Evolutionary conservation across 1,140 invertebrate genomes (phyloP), one percentile per base, ranked within the genome.

Genomic region (Cyclargus thomasi): DNA sequence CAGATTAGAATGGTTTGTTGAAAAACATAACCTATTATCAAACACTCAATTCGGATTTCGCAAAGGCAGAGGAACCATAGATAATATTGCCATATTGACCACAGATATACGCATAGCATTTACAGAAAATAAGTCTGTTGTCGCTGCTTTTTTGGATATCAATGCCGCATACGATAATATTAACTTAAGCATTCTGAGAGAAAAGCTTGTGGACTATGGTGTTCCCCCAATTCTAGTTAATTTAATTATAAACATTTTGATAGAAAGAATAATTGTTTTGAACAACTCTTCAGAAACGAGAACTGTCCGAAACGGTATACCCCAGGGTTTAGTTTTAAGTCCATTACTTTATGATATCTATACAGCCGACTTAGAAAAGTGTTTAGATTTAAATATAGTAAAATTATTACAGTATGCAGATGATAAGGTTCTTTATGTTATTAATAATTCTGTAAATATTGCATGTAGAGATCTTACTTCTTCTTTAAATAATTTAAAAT

Each of bases 391-490:
- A 59, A 29, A 35, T 14, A 69, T 18, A 35, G 53, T 64, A 20
- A 69, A 57, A 62, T 21, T 64, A 36, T n/a, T 65, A 7, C 62
- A 69, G 21, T 69, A 69, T 23, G 67, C 67, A 23, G 62, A 65
- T 35, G 63, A 69, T 16, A 14, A 64, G 11, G 17, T 69, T 36
- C 35, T 59, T 36, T 64, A 64, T 18, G 53, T 39, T n/a, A 23
- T 23, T 62, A 23, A 62, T 23, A 18, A 62, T 16, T 62, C 59
- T 23, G 23, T 62, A 62, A 20, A 23, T 20, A 23, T 2, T 14
- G n/a, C 59, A 14, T 62, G 17, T 21, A 23, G 14, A 22, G 16
- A 62, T 62, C 1, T 62, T 10, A 22, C n/a, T 18, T 1, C 7
- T 1, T 18, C 59, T 11, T 21, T 69, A 35, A 7, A 35, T 11